Conservation (phyloP, 1,140 invertebrate species). For the Oreohelix idahoensis region DNA sequence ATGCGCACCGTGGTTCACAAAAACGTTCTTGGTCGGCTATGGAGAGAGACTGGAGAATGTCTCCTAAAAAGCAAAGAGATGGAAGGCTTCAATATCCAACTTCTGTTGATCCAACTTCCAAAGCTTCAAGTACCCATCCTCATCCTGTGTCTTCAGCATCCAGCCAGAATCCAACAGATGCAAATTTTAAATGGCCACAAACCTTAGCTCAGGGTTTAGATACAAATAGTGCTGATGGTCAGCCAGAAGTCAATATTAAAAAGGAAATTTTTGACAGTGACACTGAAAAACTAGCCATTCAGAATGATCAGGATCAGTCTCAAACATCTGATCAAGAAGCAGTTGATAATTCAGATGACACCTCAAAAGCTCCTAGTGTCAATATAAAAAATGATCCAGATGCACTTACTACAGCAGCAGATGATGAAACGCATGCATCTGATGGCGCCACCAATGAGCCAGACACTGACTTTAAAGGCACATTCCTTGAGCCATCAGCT, state of each 20-base stretch:
- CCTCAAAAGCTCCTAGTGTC: not conserved
- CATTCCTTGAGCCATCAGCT: constrained; percentile 11
- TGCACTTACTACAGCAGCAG: not conserved
- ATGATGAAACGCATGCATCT: not conserved
- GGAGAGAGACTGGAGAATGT: constrained; percentile 35
- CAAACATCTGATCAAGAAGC: not conserved
- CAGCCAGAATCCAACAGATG: not conserved
- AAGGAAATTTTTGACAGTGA: constrained; percentile 19
- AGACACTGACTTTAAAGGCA: constrained; percentile 25
- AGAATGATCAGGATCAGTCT: not conserved
- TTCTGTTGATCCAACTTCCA: not conserved
- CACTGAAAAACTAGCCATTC: not conserved
- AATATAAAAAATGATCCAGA: constrained; percentile 26
- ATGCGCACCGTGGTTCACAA: constrained; percentile 22
- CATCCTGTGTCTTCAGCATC: not conserved
- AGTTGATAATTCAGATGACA: not conserved
- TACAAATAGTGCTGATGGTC: not conserved
- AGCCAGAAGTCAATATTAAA: constrained; percentile 14
- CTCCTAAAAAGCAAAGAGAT: constrained; percentile 18
- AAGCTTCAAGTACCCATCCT: not conserved
- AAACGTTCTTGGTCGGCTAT: constrained; percentile 29
- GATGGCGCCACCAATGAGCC: not conserved
- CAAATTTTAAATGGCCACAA: constrained; percentile 24
- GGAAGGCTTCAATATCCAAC: not conserved
- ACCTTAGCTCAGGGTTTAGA: not conserved